phyloP scores from a whole-genome alignment of 2,888 invertebrate genomes.

The Dryococelus australis region DNA sequence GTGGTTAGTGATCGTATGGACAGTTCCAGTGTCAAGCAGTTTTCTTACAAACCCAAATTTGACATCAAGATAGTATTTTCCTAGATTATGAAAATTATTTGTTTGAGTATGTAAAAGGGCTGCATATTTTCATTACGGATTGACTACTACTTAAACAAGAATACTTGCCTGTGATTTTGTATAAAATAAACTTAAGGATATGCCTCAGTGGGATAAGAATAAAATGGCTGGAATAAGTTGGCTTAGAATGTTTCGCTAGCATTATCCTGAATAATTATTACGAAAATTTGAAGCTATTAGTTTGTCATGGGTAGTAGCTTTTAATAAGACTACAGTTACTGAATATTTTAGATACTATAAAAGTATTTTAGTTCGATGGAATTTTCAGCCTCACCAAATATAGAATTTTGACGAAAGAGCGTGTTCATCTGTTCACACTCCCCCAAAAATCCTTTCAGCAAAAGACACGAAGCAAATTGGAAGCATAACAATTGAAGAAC shows the following conservation, averaged over 20 bases:
- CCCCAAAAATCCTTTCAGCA: constrained; percentile 53
- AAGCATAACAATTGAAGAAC: constrained; percentile 55
- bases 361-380: constrained; percentile 41
- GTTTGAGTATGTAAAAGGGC: constrained; percentile 41
- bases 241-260: constrained; percentile 44
- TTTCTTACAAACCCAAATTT: background rate
- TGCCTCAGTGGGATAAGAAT: constrained; percentile 32
- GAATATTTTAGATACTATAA: constrained; percentile 49
- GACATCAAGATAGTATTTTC: constrained; percentile 38
- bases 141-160: constrained; percentile 49
- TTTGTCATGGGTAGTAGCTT: constrained; percentile 46
- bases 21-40: background rate
- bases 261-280: constrained; percentile 45
- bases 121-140: constrained; percentile 46
- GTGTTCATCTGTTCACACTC: constrained; percentile 56
- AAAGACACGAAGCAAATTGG: constrained; percentile 57
- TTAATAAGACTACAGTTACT: constrained; percentile 48
- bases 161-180: constrained; percentile 50
- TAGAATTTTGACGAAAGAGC: constrained; percentile 57
- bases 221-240: constrained; percentile 44
- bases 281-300: constrained; percentile 46
- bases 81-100: constrained; percentile 42
- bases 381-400: constrained; percentile 47
- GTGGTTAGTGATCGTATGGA: background rate
- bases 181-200: constrained; percentile 35